A percentile compares a stretch with the other conserved stretches of the same genome.
phyloP scores from a whole-genome alignment of 2,888 invertebrate genomes.

The Leptopterna dolabrata region DNA sequence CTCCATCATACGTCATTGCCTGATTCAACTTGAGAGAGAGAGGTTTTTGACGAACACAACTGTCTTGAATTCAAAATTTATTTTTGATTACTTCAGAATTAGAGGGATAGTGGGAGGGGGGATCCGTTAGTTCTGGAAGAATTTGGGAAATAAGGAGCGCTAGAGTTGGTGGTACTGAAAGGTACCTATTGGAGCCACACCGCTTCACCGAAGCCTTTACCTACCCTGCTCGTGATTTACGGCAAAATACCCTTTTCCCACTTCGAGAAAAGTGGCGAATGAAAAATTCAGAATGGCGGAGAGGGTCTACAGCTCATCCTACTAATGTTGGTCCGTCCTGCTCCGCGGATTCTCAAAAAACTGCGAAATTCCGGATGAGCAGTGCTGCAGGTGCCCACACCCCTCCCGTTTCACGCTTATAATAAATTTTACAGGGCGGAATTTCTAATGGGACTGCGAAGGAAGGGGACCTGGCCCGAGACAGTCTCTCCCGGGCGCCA shows the following conservation, averaged over 20 bases:
- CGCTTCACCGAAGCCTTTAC: no score
- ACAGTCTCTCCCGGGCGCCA: not conserved
- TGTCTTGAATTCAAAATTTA: no score
- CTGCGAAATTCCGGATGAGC: not conserved
- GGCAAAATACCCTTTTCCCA: not conserved
- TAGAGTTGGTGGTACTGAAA: no score
- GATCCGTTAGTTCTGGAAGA: no score
- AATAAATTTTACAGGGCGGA: not conserved
- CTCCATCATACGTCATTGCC: no score
- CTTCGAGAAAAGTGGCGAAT: not conserved
- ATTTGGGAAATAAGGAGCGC: no score
- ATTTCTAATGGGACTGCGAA: not conserved
- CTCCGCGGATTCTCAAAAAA: not conserved
- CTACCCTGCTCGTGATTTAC: no score
- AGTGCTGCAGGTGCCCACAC: not conserved
- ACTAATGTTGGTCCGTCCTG: not conserved
- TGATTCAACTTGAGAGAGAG: no score
- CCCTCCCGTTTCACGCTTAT: not conserved
- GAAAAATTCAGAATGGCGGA: not conserved
- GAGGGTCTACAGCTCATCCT: not conserved
- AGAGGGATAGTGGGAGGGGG: no score
- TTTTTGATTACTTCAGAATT: no score
- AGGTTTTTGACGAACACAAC: no score
- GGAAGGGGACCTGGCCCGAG: not conserved
- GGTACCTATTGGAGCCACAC: no score